These are phyloP conservation scores for Polyommatus icarus DNA, from an alignment of 2,888 invertebrate species.

Conservation along the genomic window DNA sequence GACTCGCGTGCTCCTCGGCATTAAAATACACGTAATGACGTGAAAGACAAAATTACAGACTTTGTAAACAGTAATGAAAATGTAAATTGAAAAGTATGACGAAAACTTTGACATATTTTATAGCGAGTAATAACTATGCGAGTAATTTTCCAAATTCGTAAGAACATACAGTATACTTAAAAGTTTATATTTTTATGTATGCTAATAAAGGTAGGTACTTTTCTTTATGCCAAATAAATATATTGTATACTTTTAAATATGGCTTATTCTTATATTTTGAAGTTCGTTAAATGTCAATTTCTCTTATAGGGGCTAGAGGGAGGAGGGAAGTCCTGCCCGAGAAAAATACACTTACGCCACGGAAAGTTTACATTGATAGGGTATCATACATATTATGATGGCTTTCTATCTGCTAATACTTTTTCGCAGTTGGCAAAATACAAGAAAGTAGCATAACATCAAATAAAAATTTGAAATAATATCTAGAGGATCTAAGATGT, in stretches of 20 bases:
- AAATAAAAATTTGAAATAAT: background rate
- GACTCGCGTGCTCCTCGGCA: slow-evolving; percentile 47
- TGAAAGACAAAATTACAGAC: slow-evolving; percentile 45
- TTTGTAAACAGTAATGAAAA: slow-evolving; percentile 37
- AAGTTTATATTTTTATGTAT: no score
- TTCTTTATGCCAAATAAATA: no score
- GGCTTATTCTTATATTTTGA: no score
- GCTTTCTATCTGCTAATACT: no score
- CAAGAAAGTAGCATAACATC: background rate
- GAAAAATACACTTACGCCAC: background rate
- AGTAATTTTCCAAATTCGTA: background rate
- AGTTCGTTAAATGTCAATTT: background rate
- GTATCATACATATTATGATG: no score
- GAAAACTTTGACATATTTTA: slow-evolving; percentile 26
- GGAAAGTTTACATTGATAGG: background rate
- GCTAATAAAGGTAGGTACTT: no score
- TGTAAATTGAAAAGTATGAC: slow-evolving; percentile 31
- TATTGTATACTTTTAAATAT: no score
- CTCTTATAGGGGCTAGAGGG: background rate
- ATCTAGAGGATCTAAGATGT: background rate
- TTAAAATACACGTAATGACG: slow-evolving; percentile 46
- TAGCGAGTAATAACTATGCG: slow-evolving; percentile 23
- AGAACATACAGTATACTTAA: background rate
- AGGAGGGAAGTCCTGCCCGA: background rate
- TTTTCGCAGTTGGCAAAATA: background rate